Conservation (phyloP, 2,113 vertebrate genomes). For the Irena cyanogastra region DNA sequence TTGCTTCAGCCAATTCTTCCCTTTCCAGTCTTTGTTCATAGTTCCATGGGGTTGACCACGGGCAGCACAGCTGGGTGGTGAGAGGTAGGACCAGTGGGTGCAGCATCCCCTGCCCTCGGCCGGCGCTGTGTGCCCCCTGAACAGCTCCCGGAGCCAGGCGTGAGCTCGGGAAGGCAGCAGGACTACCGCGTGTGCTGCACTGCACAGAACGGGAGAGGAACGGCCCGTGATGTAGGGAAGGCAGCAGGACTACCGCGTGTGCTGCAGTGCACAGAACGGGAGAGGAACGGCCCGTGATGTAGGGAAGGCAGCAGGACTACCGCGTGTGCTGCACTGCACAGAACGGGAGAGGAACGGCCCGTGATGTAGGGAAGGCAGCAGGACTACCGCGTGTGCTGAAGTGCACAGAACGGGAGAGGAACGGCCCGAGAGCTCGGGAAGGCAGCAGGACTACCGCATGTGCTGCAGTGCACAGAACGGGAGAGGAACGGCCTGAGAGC, state of each 20-base stretch:
- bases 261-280: too few species aligned
- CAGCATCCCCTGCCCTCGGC: background rate
- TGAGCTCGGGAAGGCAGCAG: background rate
- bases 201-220: too few species aligned
- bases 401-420: too few species aligned
- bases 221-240: too few species aligned
- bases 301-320: background rate
- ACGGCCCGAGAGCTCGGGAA: too few species aligned
- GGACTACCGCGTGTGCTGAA: too few species aligned
- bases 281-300: too few species aligned
- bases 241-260: too few species aligned
- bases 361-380: too few species aligned
- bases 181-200: background rate
- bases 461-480: background rate
- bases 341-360: too few species aligned
- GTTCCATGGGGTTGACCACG: accelerated
- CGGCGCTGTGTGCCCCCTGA: accelerated
- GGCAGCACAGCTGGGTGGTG: background rate
- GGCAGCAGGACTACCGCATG: background rate
- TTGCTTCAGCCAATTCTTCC: background rate
- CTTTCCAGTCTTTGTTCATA: accelerated
- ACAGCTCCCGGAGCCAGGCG: background rate
- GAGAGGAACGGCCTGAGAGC: too few species aligned
- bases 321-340: background rate
- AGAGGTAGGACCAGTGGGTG: background rate